Conservation (phyloP, 2,888 invertebrate genomes). For the Hyalella azteca region DNA sequence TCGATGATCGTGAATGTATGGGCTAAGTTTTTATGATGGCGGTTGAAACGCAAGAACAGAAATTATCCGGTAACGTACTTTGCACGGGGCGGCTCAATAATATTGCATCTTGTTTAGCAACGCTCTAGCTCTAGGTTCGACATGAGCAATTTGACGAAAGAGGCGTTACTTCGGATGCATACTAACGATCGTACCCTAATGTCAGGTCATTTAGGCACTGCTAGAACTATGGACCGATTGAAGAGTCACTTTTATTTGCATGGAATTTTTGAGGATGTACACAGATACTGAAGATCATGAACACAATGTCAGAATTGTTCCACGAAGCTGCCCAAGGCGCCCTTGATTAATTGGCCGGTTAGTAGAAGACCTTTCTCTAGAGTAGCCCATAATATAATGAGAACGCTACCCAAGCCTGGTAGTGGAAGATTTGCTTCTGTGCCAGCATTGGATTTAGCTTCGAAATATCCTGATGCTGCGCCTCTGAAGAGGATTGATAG, state of each 20-base stretch:
- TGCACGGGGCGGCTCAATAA: too few species aligned
- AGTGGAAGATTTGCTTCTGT: neutral
- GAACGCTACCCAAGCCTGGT: neutral
- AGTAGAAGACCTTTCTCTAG: neutral
- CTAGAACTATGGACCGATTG: neutral
- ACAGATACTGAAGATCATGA: neutral
- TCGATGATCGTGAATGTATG: too few species aligned
- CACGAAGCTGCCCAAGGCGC: neutral
- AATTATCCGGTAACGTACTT: too few species aligned
- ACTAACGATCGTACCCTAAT: too few species aligned
- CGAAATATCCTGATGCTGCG: conserved; percentile 35
- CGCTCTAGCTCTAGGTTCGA: too few species aligned
- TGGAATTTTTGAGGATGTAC: conserved; percentile 7
- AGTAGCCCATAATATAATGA: neutral
- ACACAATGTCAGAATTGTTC: neutral
- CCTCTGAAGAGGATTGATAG: neutral
- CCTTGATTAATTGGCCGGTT: neutral
- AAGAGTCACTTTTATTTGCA: conserved; percentile 34
- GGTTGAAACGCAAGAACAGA: too few species aligned
- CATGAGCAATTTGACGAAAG: too few species aligned
- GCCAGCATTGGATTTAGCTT: neutral
- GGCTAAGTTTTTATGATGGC: too few species aligned
- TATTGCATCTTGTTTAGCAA: too few species aligned
- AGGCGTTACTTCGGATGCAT: too few species aligned
- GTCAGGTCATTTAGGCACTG: neutral